Evolutionary conservation across 2,797 vertebrate genomes (phyloP).

Genomic region (Epinephelus awoara): DNA sequence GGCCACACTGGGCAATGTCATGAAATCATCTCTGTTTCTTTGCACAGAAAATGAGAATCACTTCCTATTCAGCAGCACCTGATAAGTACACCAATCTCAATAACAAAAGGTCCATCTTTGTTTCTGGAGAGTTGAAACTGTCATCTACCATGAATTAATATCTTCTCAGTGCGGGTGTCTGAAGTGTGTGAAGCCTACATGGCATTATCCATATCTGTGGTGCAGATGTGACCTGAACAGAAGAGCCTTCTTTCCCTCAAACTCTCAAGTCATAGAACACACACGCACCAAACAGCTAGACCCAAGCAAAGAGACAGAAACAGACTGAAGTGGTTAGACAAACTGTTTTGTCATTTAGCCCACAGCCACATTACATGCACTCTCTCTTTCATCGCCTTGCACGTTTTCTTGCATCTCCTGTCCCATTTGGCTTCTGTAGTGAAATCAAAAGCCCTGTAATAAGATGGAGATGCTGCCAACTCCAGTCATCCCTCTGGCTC

Average conservation of each 20-base stretch:
- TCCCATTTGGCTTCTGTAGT: conserved; percentile 67
- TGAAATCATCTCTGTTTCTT: conserved; percentile 29
- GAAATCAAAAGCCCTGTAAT: conserved; percentile 74
- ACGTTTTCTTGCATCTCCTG: conserved; percentile 63
- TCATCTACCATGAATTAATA: conserved; percentile 22
- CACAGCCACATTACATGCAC: conserved; percentile 51
- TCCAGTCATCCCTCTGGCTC: conserved; percentile 63
- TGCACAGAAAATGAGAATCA: conserved; percentile 30
- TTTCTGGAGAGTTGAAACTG: conserved; percentile 25
- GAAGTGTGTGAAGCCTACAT: conserved; percentile 5
- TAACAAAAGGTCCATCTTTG: conserved; percentile 23
- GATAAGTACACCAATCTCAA: conserved; percentile 40
- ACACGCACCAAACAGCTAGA: background rate
- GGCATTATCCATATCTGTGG: conserved; percentile 17
- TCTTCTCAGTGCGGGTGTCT: conserved; percentile 12
- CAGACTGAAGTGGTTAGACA: conserved; percentile 37
- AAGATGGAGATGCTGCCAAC: conserved; percentile 71
- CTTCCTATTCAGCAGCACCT: background rate
- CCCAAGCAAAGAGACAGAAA: conserved; percentile 27
- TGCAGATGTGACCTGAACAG: conserved; percentile 41
- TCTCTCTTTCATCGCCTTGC: conserved; percentile 46
- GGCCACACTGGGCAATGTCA: background rate
- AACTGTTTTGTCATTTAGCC: conserved; percentile 54
- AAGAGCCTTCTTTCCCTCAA: background rate
- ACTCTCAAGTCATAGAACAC: conserved; percentile 31